phyloP scores from a whole-genome alignment of 1,140 invertebrate species.

The Zaprionus davidi region DNA sequence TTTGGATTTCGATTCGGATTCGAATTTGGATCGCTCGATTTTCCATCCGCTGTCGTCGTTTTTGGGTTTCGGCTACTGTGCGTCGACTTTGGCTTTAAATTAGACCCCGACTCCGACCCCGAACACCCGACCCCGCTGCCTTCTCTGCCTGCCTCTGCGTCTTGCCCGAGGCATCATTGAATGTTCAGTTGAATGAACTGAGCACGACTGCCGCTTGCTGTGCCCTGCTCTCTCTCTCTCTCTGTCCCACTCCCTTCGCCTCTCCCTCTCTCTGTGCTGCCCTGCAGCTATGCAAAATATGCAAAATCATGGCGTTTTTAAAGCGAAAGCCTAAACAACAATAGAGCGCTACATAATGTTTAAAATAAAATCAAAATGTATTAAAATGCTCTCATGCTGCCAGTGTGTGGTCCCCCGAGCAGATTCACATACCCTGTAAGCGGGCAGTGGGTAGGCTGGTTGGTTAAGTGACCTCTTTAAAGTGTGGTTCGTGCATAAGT shows the following conservation, averaged over 20 bases:
- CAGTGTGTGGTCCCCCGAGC: constrained; percentile 39
- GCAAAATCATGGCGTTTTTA: constrained; percentile 70
- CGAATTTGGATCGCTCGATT: constrained; percentile 21
- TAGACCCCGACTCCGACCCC: not conserved
- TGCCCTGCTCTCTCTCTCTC: not conserved
- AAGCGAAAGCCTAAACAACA: constrained; percentile 69
- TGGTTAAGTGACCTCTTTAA: not conserved
- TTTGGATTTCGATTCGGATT: constrained; percentile 62
- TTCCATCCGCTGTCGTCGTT: constrained; percentile 25
- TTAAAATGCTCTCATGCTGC: constrained; percentile 41
- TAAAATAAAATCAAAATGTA: constrained; percentile 58
- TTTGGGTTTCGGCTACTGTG: constrained; percentile 38
- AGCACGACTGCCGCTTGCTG: constrained; percentile 21
- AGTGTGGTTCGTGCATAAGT: not conserved
- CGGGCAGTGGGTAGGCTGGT: no score
- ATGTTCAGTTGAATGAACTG: constrained; percentile 74
- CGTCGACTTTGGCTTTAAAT: constrained; percentile 18
- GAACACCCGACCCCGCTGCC: not conserved
- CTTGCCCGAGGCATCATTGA: constrained; percentile 28
- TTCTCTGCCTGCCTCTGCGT: not conserved
- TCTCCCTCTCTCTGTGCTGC: not conserved
- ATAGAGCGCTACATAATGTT: constrained; percentile 73
- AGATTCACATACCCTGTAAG: constrained; percentile 8
- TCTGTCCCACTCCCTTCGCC: not conserved
- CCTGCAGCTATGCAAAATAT: constrained; percentile 47